Base-by-base conservation (phyloP, 2,888 invertebrate genomes). In the Epicampocera succincta region DNA sequence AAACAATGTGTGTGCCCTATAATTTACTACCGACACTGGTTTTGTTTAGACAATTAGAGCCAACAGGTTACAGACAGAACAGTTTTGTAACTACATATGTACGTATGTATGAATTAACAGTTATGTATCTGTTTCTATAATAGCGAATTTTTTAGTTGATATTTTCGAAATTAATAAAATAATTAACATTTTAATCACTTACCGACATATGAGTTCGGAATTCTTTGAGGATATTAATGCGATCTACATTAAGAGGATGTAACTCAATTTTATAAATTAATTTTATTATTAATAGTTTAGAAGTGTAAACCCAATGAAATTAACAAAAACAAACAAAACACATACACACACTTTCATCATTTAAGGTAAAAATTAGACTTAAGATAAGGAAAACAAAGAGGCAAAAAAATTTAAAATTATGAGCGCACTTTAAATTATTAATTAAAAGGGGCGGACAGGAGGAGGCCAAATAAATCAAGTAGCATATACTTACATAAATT, bases 361-460 rank as follows among this genome's bases (percentile, higher is more conserved):
- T 1, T 74, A 74, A 65, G 56, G 6, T 40, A 40, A 17, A 29
- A 19, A 46, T 25, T 44, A 60, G 11, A 46, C 0, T 11, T 17
- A 56, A 40, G 29, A 17, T 56, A 65, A 73, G 12, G 42, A 46
- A 44, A 33, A 19, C 19, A 13, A 48, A 56, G 79, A 74, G 17
- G 60, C 50, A 83, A 83, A 66, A 29, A 50, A 72, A 56, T 65
- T 46, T 38, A 56, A 66, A 65, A 46, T 42, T 66, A 58, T 66
- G 25, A 74, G 65, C 74, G 66, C 65, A 17, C 48, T n/a, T 66
- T 48, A 65, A 66, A 40, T 58, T 74, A 65, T 65, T 65, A 74
- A 66, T 65, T 74, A 66, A 73, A 61, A 50, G 15, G n/a, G 50
- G 9, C 40, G 33, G 33, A 54, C 13, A 38, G 65, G 42, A 21